Evolutionary conservation across 1,140 invertebrate species (phyloP), one percentile per base, ranked within the genome.

Genomic region (Drosophila malerkotliana): DNA sequence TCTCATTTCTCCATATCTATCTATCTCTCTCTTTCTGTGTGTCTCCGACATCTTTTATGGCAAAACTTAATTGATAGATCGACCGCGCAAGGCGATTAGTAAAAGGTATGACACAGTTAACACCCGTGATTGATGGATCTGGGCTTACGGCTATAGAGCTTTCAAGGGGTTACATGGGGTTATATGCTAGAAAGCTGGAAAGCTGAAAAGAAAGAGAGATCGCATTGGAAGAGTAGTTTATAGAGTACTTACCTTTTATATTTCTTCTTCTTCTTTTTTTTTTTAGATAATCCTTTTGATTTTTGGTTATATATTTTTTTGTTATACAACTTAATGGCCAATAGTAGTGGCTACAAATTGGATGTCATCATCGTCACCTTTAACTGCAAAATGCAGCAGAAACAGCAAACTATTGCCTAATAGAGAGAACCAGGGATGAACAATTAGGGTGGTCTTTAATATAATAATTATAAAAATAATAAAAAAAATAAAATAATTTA

Each of bases 321-420:
- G 64, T 71, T 71, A 71, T 69, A 39, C 64, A 71, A 53, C 51
- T 34, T 53, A 53, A 53, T 53, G 51, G 51, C 21, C 15, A 32
- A 57, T 49, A 37, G 24, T 49, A 37, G 24, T 47, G 63, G 62
- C 66, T 56, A 12, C 30, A 21, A 67, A 55, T 69, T 56, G 63
- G 66, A 69, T 71, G 67, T 71, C 67, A 71, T 69, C 67, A 49
- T 71, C 21, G 64, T 69, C 67, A 71, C 67, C 67, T 71, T 69
- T 71, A 48, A 12, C n/a, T 63, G 63, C 26, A 62, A 41, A 21
- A 14, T 52, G 30, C 54, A 44, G 15, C 15, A 44, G 51, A 32
- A 37, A 15, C 51, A 21, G 51, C 51, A 66, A 66, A 10, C 32
- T 5, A 39, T 21, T 61, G 56, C 62, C 32, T 41, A 44, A 44